These are phyloP conservation scores for Protonibea diacanthus DNA, from an alignment of 2,797 vertebrate genomes.

Conservation along the genomic window DNA sequence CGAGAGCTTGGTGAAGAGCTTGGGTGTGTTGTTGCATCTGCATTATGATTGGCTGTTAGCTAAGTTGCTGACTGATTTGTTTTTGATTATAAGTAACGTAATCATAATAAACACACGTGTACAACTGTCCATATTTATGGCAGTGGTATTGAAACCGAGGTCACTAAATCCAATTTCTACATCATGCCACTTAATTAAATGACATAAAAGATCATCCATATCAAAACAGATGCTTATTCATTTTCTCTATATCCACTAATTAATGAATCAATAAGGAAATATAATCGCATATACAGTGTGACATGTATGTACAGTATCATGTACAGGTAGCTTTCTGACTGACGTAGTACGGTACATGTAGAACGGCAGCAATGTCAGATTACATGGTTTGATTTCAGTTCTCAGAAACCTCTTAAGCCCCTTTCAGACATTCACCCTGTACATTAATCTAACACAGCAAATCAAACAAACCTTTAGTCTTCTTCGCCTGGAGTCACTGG, in stretches of 20 bases:
- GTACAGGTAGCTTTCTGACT: too few relatives aligned
- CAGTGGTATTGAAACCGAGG: too few relatives aligned
- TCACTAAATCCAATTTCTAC: too few relatives aligned
- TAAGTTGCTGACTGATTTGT: too few relatives aligned
- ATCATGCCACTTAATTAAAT: too few relatives aligned
- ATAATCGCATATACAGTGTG: neutral
- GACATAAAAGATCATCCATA: neutral
- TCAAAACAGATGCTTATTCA: neutral
- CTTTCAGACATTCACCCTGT: neutral
- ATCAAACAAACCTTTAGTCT: neutral
- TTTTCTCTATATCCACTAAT: neutral
- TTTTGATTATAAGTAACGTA: too few relatives aligned
- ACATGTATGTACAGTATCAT: neutral
- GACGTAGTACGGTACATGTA: too few relatives aligned
- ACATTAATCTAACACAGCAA: neutral
- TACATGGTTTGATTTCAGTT: constrained; percentile 4
- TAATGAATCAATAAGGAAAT: neutral
- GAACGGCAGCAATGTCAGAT: neutral
- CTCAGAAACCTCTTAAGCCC: neutral
- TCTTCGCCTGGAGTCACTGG: constrained; percentile 38
- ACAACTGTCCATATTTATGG: too few relatives aligned
- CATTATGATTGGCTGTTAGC: too few relatives aligned
- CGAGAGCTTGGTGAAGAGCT: too few relatives aligned
- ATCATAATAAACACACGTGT: too few relatives aligned
- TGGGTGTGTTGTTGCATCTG: too few relatives aligned